Evolutionary conservation across 2,888 invertebrate species (phyloP).

Genomic region (Drosophila nr. fundita): DNA sequence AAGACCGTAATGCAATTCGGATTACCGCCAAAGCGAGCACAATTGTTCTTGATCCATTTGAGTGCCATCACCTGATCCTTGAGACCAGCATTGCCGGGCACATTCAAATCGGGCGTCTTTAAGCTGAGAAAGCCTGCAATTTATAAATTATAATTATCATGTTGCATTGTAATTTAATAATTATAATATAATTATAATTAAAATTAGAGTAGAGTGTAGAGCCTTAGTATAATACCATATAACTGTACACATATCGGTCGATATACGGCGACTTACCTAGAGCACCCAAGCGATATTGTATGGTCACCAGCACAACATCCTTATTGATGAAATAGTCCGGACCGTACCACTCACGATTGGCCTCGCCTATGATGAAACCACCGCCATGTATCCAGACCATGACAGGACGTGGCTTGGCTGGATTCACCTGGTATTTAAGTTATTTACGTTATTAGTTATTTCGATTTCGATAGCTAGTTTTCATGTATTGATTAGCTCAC

Average conservation of each 20-base stretch:
- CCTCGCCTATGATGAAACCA: slow-evolving; percentile 85
- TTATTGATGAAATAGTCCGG: slow-evolving; percentile 86
- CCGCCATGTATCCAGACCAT: slow-evolving; percentile 86
- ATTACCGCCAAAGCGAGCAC: slow-evolving; percentile 86
- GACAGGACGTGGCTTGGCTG: slow-evolving; percentile 82
- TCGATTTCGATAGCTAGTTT: background rate
- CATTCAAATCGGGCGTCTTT: slow-evolving; percentile 84
- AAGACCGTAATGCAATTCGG: slow-evolving; percentile 86
- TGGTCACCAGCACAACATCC: slow-evolving; percentile 85
- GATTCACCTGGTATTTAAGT: slow-evolving; percentile 63
- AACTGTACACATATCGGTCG: too few relatives aligned
- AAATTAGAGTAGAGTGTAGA: background rate
- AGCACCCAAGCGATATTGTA: slow-evolving; percentile 86
- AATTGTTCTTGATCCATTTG: slow-evolving; percentile 86
- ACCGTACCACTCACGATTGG: slow-evolving; percentile 82
- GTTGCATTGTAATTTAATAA: background rate
- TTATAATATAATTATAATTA: background rate
- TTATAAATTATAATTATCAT: background rate
- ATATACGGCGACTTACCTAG: slow-evolving; percentile 74
- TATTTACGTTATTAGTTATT: background rate
- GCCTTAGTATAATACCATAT: background rate
- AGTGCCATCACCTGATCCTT: slow-evolving; percentile 86
- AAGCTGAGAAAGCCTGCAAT: slow-evolving; percentile 85
- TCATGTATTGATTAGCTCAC: slow-evolving; percentile 61
- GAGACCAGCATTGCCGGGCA: slow-evolving; percentile 86